Evolutionary conservation across 30 jellyfish, hydroid and myxozoan genomes (phyloP).

Genomic region (Chironex yamaguchii): DNA sequence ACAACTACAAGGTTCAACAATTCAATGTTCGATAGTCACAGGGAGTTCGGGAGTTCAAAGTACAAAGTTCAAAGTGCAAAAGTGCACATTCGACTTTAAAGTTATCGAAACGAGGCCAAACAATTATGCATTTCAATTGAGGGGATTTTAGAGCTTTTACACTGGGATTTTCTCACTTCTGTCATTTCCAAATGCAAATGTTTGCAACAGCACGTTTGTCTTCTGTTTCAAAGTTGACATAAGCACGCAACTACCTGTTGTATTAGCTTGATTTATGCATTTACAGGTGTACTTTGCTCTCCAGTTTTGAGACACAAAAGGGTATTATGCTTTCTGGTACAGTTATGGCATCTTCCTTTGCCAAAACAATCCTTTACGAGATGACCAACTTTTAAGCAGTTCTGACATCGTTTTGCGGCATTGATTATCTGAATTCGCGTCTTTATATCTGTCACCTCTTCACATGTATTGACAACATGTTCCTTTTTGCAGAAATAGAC

Average conservation of each 20-base stretch:
- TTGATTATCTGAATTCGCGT: constrained; percentile 21
- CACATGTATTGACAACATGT: constrained; percentile 33
- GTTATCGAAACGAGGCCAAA: too few species aligned
- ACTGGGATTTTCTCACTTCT: constrained; percentile 38
- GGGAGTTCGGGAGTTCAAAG: too few species aligned
- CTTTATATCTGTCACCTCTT: constrained; percentile 31
- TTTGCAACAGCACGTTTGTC: constrained; percentile 46
- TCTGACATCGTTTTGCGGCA: constrained; percentile 54
- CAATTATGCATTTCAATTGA: too few species aligned
- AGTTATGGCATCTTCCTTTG: constrained; percentile 27
- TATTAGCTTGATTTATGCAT: too few species aligned
- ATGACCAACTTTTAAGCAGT: constrained; percentile 54
- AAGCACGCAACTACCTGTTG: too few species aligned
- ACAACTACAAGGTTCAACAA: too few species aligned
- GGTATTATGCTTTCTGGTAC: constrained; percentile 63
- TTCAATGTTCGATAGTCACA: too few species aligned
- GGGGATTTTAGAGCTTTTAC: constrained; percentile 16
- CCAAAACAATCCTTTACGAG: constrained; percentile 29
- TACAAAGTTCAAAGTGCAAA: too few species aligned
- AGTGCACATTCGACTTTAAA: too few species aligned
- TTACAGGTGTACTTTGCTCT: background rate
- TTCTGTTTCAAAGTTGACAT: constrained; percentile 24
- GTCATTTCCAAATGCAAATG: constrained; percentile 65
- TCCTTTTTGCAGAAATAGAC: constrained; percentile 63
- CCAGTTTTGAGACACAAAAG: constrained; percentile 23